Base-by-base conservation (phyloP, 2,888 invertebrate species). In the Heliconius sara region DNA sequence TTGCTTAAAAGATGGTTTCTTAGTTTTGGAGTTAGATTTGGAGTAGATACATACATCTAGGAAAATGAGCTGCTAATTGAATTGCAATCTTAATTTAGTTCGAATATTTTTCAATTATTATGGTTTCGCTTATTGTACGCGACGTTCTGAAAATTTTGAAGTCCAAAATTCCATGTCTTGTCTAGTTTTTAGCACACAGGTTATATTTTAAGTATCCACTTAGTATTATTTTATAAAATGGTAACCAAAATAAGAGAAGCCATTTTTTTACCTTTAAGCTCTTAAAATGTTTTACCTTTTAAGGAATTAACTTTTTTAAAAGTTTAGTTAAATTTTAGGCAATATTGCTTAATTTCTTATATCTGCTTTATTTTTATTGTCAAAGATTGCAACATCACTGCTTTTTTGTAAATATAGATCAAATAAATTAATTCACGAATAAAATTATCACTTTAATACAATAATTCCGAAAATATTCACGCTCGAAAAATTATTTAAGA, bases 221-320 rank as follows among this genome's bases (percentile, higher is more conserved):
- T 39, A 0, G 9, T 39, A 39, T 39, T 39, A 10, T 39, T 39
- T 39, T 39, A 39, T 39, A 39, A 39, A 39, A 39, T 39, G 39
- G 10, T 39, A 39, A 39, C 10, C 39, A 39, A 39, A 39, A 39
- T 39, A 9, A 39, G 39, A 39, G 1, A 39, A 39, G 9, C 39
- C 39, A 39, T 10, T 39, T 34, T 34, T 68, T 68, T 43, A 13
- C n/a, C 5, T 68, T 25, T 68, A 12, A 68, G 68, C 68, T n/a
- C n/a, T 68, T n/a, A 68, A 68, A 68, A 39, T 43, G 68, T 68
- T 68, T 43, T 68, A 39, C 39, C 68, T 25, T 68, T 68, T 68
- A 13, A 39, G n/a, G 68, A n/a, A 68, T 68, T 43, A 30, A 19
- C 39, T 68, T 67, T 22, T n/a, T 68, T 43, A 9, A 39, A 39